A percentile compares a stretch with the other conserved stretches of the same genome.
These are phyloP conservation scores for Harpegnathos saltator DNA, from an alignment of 1,140 invertebrate genomes.

Conservation along the genomic window DNA sequence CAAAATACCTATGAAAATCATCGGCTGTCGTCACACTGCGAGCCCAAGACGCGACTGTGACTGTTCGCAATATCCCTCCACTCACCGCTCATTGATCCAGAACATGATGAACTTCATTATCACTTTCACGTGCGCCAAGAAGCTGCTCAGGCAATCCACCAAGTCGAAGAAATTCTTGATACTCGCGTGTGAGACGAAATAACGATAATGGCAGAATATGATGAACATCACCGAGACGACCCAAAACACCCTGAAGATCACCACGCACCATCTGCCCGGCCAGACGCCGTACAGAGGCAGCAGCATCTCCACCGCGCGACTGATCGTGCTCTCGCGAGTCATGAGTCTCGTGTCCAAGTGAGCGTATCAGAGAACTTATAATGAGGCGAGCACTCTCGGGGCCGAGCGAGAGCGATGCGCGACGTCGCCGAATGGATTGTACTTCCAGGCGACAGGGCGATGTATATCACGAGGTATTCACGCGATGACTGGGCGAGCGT, in stretches of 20 bases:
- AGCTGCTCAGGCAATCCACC: conserved; percentile 36
- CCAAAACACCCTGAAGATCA: conserved; percentile 42
- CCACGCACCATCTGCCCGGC: background rate
- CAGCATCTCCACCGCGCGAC: background rate
- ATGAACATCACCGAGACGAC: background rate
- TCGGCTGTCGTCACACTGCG: too few relatives aligned
- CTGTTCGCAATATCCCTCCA: background rate
- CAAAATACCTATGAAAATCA: too few relatives aligned
- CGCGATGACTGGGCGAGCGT: background rate
- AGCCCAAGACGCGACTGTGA: too few relatives aligned
- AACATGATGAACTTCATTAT: conserved; percentile 1
- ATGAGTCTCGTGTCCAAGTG: background rate
- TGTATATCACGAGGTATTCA: background rate
- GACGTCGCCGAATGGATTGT: background rate
- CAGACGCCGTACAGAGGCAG: conserved; percentile 15
- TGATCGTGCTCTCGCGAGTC: conserved; percentile 24
- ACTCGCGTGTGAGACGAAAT: conserved; percentile 15
- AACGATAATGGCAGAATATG: background rate
- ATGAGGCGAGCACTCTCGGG: background rate
- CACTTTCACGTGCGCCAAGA: background rate
- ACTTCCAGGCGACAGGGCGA: background rate
- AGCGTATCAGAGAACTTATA: background rate
- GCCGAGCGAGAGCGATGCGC: background rate
- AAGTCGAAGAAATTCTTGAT: conserved; percentile 18
- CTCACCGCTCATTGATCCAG: conserved; percentile 41